Conservation (phyloP, 2,888 invertebrate species). For the Orchesellides sinensis region DNA sequence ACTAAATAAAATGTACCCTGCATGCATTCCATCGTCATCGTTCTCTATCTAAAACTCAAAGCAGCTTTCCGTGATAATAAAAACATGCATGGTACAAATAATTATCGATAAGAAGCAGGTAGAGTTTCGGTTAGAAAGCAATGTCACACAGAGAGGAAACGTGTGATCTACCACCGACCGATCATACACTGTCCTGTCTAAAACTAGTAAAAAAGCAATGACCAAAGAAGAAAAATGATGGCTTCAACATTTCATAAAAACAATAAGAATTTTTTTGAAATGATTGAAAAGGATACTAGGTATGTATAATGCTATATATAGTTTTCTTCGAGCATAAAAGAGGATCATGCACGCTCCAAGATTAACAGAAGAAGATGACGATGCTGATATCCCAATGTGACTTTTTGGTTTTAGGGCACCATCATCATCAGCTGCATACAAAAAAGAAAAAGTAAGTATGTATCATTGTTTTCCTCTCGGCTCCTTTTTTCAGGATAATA, state of each 20-base stretch:
- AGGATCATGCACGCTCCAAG: neutral
- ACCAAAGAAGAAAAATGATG: slow-evolving; percentile 41
- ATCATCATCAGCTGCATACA: slow-evolving; percentile 8
- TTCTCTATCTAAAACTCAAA: no score
- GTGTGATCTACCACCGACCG: slow-evolving; percentile 30
- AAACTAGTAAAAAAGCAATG: slow-evolving; percentile 33
- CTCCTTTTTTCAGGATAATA: slow-evolving; percentile 49
- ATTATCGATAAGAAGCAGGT: slow-evolving; percentile 17
- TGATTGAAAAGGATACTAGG: slow-evolving; percentile 13
- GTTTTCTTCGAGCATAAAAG: neutral
- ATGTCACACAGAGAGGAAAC: slow-evolving; percentile 27
- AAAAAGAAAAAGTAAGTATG: slow-evolving; percentile 1
- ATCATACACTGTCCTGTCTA: no score
- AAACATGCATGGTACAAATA: slow-evolving; percentile 32
- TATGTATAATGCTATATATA: neutral
- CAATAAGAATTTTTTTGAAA: slow-evolving; percentile 24
- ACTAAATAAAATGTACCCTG: no score
- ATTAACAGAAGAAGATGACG: slow-evolving; percentile 25
- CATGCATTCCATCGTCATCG: no score
- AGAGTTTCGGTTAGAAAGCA: slow-evolving; percentile 5
- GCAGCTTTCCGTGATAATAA: slow-evolving; percentile 45
- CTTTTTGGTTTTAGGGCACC: slow-evolving; percentile 53
- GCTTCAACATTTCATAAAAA: slow-evolving; percentile 26
- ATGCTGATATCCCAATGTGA: slow-evolving; percentile 34
- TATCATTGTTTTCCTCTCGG: slow-evolving; percentile 58